Percentiles rank a stretch among this genome's conserved stretches.
Conservation (phyloP, 2,888 invertebrate genomes). For the Chrysolina oricalcia region DNA sequence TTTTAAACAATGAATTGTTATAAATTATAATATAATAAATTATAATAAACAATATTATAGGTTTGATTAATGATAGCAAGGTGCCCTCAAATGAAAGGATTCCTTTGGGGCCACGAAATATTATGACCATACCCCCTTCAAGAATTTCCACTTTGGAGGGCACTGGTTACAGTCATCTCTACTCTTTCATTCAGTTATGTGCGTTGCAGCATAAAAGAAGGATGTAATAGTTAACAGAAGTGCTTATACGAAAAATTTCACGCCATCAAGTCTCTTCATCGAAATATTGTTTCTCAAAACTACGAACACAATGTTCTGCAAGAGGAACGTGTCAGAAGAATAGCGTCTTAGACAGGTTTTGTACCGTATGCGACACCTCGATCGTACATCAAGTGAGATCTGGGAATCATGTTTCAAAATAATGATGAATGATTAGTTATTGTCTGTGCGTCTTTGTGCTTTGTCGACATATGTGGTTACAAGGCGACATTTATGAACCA, state of each 20-base stretch:
- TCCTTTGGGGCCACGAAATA: too few species aligned
- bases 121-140: too few species aligned
- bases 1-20: too few species aligned
- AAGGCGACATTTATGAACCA: conserved; percentile 9
- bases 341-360: conserved; percentile 18
- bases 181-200: conserved; percentile 36
- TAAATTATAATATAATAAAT: too few species aligned
- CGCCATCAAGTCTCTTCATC: conserved; percentile 38
- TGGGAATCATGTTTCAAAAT: conserved; percentile 32
- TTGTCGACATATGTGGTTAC: neutral
- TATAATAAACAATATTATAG: too few species aligned
- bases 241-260: conserved; percentile 39
- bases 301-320: conserved; percentile 9
- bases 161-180: neutral
- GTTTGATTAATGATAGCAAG: too few species aligned
- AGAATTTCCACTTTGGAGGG: too few species aligned
- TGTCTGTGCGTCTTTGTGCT: conserved; percentile 14
- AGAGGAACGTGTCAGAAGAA: conserved; percentile 36
- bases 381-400: conserved; percentile 33
- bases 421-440: conserved; percentile 28
- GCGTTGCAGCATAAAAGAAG: conserved; percentile 33
- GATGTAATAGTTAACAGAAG: conserved; percentile 42
- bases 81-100: too few species aligned
- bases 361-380: conserved; percentile 16
- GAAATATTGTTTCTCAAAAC: conserved; percentile 40